These are phyloP conservation scores for Tetraneura akinire DNA, from an alignment of 1,140 invertebrate genomes.

Conservation along the genomic window DNA sequence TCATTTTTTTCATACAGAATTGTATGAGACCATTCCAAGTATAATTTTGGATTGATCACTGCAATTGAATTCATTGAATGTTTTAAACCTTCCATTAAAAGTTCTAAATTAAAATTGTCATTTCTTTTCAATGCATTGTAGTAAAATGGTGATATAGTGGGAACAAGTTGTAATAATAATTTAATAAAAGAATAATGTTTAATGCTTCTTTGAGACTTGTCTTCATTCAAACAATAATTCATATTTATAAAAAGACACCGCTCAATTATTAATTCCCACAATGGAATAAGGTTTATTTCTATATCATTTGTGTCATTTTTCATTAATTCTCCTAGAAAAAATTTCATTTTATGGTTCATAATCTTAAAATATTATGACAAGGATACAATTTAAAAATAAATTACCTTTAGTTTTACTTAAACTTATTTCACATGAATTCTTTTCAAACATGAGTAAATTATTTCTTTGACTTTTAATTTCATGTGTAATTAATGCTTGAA, in stretches of 20 bases:
- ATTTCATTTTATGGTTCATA: too few species aligned
- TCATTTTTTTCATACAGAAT: neutral
- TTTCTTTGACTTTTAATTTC: slow-evolving; percentile 17
- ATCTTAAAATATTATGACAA: too few species aligned
- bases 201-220: neutral
- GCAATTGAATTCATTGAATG: slow-evolving; percentile 36
- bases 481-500: neutral
- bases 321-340: neutral
- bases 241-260: neutral
- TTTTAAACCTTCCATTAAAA: slow-evolving; percentile 28
- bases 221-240: neutral
- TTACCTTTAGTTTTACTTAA: neutral
- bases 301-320: slow-evolving; percentile 10
- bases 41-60: slow-evolving; percentile 14
- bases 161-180: slow-evolving; percentile 19
- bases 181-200: slow-evolving; percentile 1
- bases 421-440: neutral
- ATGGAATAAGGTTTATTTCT: slow-evolving; percentile 31
- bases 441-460: neutral
- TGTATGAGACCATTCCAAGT: slow-evolving; percentile 4
- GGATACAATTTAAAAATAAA: too few species aligned
- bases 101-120: neutral
- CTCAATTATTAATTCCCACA: slow-evolving; percentile 42
- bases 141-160: slow-evolving; percentile 31
- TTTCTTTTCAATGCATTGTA: slow-evolving; percentile 16